Evolutionary conservation across 2,888 invertebrate species (phyloP), one percentile per base, ranked within the genome.

Genomic region (Busseola fusca): DNA sequence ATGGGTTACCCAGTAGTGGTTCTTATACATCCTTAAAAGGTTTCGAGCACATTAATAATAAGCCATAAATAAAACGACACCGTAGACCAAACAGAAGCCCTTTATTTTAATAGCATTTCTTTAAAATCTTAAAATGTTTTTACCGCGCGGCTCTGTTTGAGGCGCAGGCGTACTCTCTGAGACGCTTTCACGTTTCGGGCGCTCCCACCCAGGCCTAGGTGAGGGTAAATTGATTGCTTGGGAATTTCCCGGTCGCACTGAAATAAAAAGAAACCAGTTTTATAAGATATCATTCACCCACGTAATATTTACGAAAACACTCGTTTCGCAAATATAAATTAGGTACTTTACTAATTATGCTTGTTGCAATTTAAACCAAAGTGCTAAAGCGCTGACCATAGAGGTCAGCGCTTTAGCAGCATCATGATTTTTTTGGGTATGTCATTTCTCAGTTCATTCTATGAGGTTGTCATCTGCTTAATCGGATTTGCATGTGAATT

Each of bases 61-160:
- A n/a, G n/a, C n/a, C n/a, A n/a, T n/a, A n/a, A n/a, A n/a, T n/a
- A n/a, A n/a, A n/a, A n/a, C n/a, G n/a, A 27, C 27, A 10, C 27
- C 12, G 14, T 57, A 16, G 9, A 27, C 5, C 21, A 1, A 9
- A 37, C 9, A 37, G 37, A 64, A 59, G 6, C 25, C 2, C 3
- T 64, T 59, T 59, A 59, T 21, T 37, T 58, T 14, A 58, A 64
- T 25, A 40, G 18, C 18, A 40, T 64, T 64, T 59, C 5, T 21
- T 40, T 7, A 27, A 59, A 27, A 59, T 27, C 27, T 27, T 60
- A 27, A 27, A 16, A 27, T 25, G 0, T 25, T 54, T 40, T 16
- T 14, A 25, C 0, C 21, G 14, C 9, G 14, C 16, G 45, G 34
- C 14, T 67, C 34, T 25, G 25, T 45, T 25, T 34, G 65, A 10